phyloP scores from a whole-genome alignment of 2,888 invertebrate genomes.

The Elysia crispata region DNA sequence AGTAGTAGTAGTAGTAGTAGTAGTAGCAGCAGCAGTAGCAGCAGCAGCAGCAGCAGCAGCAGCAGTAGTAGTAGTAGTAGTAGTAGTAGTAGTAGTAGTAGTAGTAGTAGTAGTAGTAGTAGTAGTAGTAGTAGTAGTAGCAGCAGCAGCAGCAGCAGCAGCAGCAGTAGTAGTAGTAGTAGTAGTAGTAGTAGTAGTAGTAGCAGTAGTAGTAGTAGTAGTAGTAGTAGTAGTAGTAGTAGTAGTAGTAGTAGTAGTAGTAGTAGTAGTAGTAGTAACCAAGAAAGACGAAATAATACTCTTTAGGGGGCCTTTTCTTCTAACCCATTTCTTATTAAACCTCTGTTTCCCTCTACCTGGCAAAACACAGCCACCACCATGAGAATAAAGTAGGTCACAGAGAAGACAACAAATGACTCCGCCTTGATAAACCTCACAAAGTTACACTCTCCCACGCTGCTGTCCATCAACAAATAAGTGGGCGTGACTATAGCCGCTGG shows the following conservation, averaged over 20 bases:
- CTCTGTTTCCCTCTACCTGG: no score
- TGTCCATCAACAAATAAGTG: no score
- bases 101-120: conserved; percentile 9
- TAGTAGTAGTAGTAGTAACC: no score
- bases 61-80: conserved; percentile 4
- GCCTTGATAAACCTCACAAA: no score
- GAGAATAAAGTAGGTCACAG: no score
- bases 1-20: conserved; percentile 9
- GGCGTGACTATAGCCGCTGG: no score
- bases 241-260: conserved; percentile 9
- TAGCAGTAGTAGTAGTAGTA: conserved; percentile 4
- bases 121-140: conserved; percentile 4
- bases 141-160: not conserved
- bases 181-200: conserved; percentile 9
- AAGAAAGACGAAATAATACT: no score
- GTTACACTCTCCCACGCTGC: no score
- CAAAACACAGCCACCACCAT: no score
- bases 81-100: conserved; percentile 9
- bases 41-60: not conserved
- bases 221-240: conserved; percentile 9
- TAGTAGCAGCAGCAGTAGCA: not conserved
- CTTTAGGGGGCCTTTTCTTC: no score
- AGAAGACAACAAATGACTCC: no score
- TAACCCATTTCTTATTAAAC: no score
- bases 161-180: conserved; percentile 1